Evolutionary conservation across 1,140 invertebrate species (phyloP).

Genomic region (Zaprionus taronus): DNA sequence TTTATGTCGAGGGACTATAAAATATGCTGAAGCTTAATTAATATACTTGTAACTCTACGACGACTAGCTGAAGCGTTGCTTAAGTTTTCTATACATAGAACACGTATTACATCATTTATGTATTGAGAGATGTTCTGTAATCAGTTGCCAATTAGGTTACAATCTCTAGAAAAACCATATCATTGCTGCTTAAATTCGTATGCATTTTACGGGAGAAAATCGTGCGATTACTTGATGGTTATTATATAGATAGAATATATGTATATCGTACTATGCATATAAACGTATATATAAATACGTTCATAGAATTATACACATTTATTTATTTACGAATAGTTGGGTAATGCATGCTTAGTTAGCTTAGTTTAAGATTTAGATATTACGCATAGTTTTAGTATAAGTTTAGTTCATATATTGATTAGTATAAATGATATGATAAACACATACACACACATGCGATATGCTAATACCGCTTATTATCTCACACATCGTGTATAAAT

Average conservation of each 20-base stretch:
- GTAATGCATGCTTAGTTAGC: constrained; percentile 38
- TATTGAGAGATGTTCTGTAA: constrained; percentile 33
- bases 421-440: constrained; percentile 75
- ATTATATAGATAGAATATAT: background rate
- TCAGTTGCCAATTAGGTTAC: constrained; percentile 51
- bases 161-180: constrained; percentile 65
- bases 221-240: constrained; percentile 1
- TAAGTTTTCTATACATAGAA: constrained; percentile 38
- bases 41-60: constrained; percentile 47
- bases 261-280: background rate
- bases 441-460: constrained; percentile 31
- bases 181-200: constrained; percentile 79
- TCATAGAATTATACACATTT: background rate
- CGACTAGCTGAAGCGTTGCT: constrained; percentile 75
- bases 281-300: background rate
- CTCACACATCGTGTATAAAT: constrained; percentile 78
- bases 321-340: constrained; percentile 12
- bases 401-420: constrained; percentile 46
- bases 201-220: constrained; percentile 58
- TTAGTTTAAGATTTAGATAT: constrained; percentile 48
- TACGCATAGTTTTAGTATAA: constrained; percentile 37
- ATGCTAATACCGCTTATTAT: constrained; percentile 66
- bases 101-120: background rate
- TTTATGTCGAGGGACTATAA: constrained; percentile 59
- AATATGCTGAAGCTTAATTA: constrained; percentile 71